Base-by-base conservation (phyloP, 2,797 vertebrate genomes). In the Enoplosus armatus region DNA sequence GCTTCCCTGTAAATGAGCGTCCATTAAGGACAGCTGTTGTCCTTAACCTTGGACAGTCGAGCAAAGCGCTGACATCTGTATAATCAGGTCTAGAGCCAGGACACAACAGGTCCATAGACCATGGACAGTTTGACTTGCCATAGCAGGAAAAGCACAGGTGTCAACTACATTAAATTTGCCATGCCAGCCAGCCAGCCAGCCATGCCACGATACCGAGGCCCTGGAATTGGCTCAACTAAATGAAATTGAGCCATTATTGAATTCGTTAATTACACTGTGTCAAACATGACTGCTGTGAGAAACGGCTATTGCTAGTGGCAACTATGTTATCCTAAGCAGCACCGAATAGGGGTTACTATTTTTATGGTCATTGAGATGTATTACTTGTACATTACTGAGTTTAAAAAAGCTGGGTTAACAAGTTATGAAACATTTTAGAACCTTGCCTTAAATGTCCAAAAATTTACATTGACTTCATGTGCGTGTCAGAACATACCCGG, bases 401-500 rank as follows among this genome's bases (percentile, higher is more conserved):
- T 61, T 59, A 71, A 12, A 15, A 24, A 33, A 8, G n/a, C 12
- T 69, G 15, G 4, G n/a, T 29, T 50, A 2, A 66, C 20, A 29
- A 18, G 33, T 67, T 18, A 2, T 6, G 20, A 41, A 41, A 53
- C 11, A 18, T n/a, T 37, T 58, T 3, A 20, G 14, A 58, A 53
- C 22, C 3, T 20, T 37, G 3, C 8, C 9, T 39, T 24, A 58
- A n/a, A 63, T 8, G 37, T 37, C 4, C 14, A 27, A 20, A 50
- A 22, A 24, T 27, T 8, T 11, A 16, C 1, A 31, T 0, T 22
- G 8, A 35, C 29, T 51, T 31, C 29, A 26, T 72, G 22, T 47
- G 6, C 8, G 1, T 15, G n/a, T 80, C 8, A 16, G 24, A 77
- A 94, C 97, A 88, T 96, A 99, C 98, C 88, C 97, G 93, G 92